Evolutionary conservation across 2,888 invertebrate genomes (phyloP), one percentile per base, ranked within the genome.

Genomic region (Lomographa bimaculata): DNA sequence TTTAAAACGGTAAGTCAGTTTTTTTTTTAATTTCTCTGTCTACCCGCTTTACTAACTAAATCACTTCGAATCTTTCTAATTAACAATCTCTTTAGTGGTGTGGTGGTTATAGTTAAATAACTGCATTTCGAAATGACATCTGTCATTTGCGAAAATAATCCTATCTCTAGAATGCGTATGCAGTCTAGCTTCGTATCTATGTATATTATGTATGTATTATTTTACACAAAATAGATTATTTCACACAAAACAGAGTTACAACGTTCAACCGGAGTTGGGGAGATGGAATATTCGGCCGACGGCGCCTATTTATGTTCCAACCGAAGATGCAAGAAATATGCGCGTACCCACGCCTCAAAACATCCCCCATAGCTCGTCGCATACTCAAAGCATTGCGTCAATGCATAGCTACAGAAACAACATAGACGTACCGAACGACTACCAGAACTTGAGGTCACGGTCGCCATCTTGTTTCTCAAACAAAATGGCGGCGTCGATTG

Each of bases 391-490:
- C 59, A 90, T 90, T 41, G 89, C 90, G 5, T 89, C 90, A 20
- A 90, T 90, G 85, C 89, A 89, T 74, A 89, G 87, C 85, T 85
- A 82, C 79, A 77, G 85, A 66, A 85, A 79, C 61, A 87, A 83
- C 72, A 85, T 89, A 32, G 89, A 87, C 64, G 76, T 84, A 41
- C 89, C 89, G 36, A 85, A 75, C 60, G 90, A 90, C 54, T 89
- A 90, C 71, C 89, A 87, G 71, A 89, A 87, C 50, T 71, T 85
- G 55, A 73, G 89, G 44, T 89, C 90, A 52, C 83, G 89, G 56
- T 89, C 89, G 79, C 90, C 90, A 80, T 89, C 89, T 80, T 90
- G 87, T 71, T 89, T 86, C 41, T 89, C 89, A 0, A 89, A 87
- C 73, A 90, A 90, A 48, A 89, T 89, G 90, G 82, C 85, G 60